Conservation (phyloP, 2,888 invertebrate genomes). For the Loripinus fragilis region DNA sequence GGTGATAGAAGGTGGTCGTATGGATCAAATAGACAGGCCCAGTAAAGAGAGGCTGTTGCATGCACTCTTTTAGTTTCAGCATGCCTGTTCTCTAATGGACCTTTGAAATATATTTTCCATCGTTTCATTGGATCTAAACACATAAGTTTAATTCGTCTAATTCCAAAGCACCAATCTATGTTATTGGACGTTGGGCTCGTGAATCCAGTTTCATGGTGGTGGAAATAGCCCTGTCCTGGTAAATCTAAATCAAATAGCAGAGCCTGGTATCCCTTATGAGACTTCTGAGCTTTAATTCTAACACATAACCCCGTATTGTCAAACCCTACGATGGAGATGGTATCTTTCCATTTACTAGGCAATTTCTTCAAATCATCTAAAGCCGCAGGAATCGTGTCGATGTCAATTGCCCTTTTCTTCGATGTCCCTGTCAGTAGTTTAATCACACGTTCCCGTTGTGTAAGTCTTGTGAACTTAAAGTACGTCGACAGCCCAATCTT, state of each 20-base stretch:
- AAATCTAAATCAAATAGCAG: background rate
- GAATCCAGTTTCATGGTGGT: background rate
- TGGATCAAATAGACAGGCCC: conserved; percentile 17
- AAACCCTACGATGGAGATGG: background rate
- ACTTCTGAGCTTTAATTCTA: background rate
- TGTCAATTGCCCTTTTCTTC: background rate
- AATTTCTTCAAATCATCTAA: background rate
- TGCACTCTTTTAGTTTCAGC: background rate
- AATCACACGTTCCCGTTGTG: background rate
- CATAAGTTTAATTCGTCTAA: background rate
- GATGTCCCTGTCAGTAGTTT: background rate
- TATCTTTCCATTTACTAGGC: background rate
- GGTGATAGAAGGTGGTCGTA: background rate
- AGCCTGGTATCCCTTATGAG: background rate
- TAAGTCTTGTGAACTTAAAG: background rate
- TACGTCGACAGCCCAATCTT: background rate
- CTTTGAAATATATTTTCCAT: background rate
- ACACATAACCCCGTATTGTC: background rate
- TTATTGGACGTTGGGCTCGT: background rate
- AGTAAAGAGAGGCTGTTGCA: background rate
- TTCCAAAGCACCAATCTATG: background rate
- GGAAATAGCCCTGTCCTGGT: background rate
- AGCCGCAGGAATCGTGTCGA: background rate
- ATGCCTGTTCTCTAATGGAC: background rate
- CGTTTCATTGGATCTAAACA: conserved; percentile 3